Evolutionary conservation across 2,797 vertebrate species (phyloP).

Genomic region (Phataginus tricuspis): DNA sequence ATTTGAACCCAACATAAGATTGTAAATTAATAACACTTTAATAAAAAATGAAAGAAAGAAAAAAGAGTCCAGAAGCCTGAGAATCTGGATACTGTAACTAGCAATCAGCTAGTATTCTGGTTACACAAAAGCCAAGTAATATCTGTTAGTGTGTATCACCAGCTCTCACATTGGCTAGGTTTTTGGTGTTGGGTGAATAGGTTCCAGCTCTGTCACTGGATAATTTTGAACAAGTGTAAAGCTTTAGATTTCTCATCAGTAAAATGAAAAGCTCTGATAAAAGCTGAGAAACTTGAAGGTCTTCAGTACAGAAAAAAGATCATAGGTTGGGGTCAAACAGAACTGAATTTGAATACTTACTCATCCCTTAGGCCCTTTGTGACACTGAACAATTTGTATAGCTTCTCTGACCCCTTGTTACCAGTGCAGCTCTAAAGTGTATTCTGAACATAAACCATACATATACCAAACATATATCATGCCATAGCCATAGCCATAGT

Average conservation of each 20-base stretch:
- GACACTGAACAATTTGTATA: background rate
- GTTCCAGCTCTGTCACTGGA: background rate
- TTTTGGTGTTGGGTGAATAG: background rate
- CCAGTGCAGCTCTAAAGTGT: background rate
- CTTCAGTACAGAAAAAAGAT: background rate
- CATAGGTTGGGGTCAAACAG: background rate
- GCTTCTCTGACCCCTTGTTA: background rate
- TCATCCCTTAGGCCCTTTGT: background rate
- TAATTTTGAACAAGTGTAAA: background rate
- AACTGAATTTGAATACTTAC: background rate
- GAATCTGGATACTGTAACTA: background rate
- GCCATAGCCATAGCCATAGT: background rate
- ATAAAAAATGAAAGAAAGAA: too few species aligned
- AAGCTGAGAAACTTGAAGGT: background rate
- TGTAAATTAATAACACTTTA: too few species aligned
- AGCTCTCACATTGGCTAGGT: background rate
- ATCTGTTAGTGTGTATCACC: background rate
- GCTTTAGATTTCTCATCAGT: background rate
- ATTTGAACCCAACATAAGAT: too few species aligned
- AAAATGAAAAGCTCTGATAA: background rate
- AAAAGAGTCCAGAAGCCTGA: background rate
- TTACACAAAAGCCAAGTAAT: background rate
- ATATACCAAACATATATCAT: background rate
- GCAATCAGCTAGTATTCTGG: background rate
- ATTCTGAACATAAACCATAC: background rate